Base-by-base conservation (phyloP, 2,113 vertebrate species). In the Arvicanthis niloticus region DNA sequence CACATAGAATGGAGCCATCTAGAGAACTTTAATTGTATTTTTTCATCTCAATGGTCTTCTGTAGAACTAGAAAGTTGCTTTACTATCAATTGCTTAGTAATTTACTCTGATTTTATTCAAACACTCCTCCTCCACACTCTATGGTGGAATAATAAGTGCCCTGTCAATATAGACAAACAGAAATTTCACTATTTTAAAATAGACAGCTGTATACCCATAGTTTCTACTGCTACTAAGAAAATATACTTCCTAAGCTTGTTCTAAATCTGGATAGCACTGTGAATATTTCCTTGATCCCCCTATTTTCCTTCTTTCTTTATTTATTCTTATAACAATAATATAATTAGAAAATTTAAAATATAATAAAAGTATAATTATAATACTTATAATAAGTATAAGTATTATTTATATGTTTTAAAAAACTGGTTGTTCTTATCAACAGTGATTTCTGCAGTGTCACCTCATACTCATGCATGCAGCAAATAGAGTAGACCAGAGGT, bases 241-340 rank as follows among this genome's bases (percentile, higher is more conserved):
- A 88, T 5, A 45, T 10, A 84, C 80, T 42, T 58, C 3, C 60
- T 4, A 2, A 58, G 34, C 48, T 78, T 90, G 21, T 0, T 16
- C 0, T 45, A 34, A 60, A 31, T 4, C 4, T 48, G 1, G 34
- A 31, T 1, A 19, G 5, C 21, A 19, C 3, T 15, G 19, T 72
- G 8, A 2, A 19, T n/a, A 26, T 51, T 91, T 42, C 53, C 16
- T 87, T 53, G 34, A 72, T 56, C 8, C 11, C 16, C 1, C 3
- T 51, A 51, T 65, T 24, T 12, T 81, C 2, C 26, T 42, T 16
- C 65, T 94, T 48, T 37, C 31, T 53, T 88, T 16, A 62, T 62
- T 65, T 65, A 65, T 29, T 65, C 62, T 11, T 29, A 65, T 29
- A 65, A 65, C 8, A 65, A 65, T 65, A 65, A 65, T 29, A 65